These are phyloP conservation scores for Enteromius paludinosus DNA, from an alignment of 2,797 vertebrate species.

Conservation along the genomic window DNA sequence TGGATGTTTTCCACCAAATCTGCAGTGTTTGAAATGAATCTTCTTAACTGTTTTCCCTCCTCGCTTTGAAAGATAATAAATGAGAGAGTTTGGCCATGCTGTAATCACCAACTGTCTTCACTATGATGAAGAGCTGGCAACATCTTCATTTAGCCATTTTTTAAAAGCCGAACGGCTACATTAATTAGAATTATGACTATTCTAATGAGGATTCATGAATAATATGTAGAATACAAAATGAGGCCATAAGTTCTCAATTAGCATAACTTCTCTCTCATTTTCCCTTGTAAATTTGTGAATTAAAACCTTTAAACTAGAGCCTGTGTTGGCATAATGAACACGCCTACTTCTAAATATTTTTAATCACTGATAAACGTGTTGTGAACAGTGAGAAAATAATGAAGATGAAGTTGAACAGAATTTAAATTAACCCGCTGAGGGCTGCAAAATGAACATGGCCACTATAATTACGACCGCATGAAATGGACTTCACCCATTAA, in stretches of 20 bases:
- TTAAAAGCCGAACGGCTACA: conserved; percentile 63
- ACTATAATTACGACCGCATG: conserved; percentile 77
- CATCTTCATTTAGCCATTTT: conserved; percentile 60
- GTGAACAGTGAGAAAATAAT: conserved; percentile 74
- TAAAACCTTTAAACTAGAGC: conserved; percentile 35
- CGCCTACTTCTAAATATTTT: conserved; percentile 67
- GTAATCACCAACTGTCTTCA: conserved; percentile 62
- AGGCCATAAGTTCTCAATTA: conserved; percentile 60
- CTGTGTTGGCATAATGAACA: conserved; percentile 46
- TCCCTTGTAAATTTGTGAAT: conserved; percentile 24
- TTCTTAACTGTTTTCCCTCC: background rate
- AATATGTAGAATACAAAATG: conserved; percentile 63
- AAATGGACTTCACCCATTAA: conserved; percentile 71
- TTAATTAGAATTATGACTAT: conserved; percentile 69
- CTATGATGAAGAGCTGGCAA: conserved; percentile 32
- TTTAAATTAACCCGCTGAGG: conserved; percentile 77
- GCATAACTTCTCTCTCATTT: conserved; percentile 60
- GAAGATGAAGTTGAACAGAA: conserved; percentile 76
- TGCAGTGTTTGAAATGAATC: background rate
- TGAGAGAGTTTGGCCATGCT: conserved; percentile 62
- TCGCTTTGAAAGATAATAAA: conserved; percentile 47
- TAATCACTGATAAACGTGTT: conserved; percentile 78
- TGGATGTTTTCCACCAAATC: conserved; percentile 10
- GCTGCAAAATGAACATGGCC: conserved; percentile 69
- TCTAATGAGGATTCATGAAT: conserved; percentile 71